Base-by-base conservation (phyloP, 2,113 vertebrate genomes). In the Semnornis frantzii region DNA sequence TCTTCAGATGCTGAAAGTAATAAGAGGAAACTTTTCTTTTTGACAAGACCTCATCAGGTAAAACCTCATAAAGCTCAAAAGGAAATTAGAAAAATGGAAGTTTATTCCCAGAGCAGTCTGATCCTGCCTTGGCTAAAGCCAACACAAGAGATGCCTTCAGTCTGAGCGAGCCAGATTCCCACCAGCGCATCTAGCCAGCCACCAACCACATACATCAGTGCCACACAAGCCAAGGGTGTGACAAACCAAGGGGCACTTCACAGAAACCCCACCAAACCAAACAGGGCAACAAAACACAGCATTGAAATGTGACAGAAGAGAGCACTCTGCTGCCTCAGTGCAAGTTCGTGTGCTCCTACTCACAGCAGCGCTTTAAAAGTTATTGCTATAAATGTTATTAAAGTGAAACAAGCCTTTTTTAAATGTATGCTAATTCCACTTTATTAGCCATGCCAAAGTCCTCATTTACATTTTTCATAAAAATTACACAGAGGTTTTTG, bases 391-490 rank as follows among this genome's bases (percentile, higher is more conserved):
- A 84, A 96, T 63, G 86, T 84, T 97, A 96, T 92, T 87, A 91
- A 95, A 96, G 93, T 39, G 70, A 97, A 97, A 97, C 95, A 93
- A 94, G 80, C 87, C 66, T 80, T 92, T 97, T 96, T 94, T 89
- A 93, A 94, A 95, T 92, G 80, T 96, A 97, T 97, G 97, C 95
- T 97, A 98, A 98, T 98, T 97, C 94, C 95, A 96, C 93, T 97
- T 97, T 97, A 97, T 98, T 98, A 97, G 96, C 50, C 94, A 97
- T 96, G 89, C 97, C 95, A 94, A 97, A 96, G 87, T 68, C 85
- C 98, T 99, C 98, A 98, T 99, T 99, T 99, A 98, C 98, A 99
- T 99, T 99, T 98, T 98, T 99, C 99, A 99, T 99, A 98, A 99
- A 95, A 98, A 98, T 96, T 95, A 96, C 59, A 5, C 82, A 50